A percentile compares a stretch with the other conserved stretches of the same genome.
phyloP scores from a whole-genome alignment of 2,797 vertebrate genomes.

The Poeciliopsis gracilis region DNA sequence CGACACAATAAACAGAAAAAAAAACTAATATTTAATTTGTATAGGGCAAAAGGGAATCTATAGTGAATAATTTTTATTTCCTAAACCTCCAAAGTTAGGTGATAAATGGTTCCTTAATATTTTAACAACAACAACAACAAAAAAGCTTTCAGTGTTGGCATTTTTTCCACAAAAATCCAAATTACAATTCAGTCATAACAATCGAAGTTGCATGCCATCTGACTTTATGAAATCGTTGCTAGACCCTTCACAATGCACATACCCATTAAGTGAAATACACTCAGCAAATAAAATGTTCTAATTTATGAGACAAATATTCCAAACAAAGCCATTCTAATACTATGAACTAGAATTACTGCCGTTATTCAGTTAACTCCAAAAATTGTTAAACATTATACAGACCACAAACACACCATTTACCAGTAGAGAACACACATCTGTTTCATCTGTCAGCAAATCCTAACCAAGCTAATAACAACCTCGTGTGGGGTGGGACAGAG shows the following conservation, averaged over 20 bases:
- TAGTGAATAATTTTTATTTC: background rate
- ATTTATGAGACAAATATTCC: slow-evolving; percentile 21
- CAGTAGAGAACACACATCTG: slow-evolving; percentile 65
- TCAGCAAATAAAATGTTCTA: slow-evolving; percentile 9
- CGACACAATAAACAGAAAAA: background rate
- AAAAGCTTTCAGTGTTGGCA: slow-evolving; percentile 19
- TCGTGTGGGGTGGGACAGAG: slow-evolving; percentile 59
- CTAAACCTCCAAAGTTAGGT: background rate
- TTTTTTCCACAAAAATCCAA: slow-evolving; percentile 11
- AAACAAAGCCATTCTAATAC: slow-evolving; percentile 13
- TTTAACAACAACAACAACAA: background rate
- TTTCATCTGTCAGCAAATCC: slow-evolving; percentile 71
- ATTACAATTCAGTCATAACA: slow-evolving; percentile 15
- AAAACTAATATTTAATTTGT: background rate
- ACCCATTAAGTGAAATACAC: slow-evolving; percentile 6
- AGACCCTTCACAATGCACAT: slow-evolving; percentile 1
- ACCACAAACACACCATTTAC: slow-evolving; percentile 40
- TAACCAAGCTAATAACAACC: slow-evolving; percentile 61
- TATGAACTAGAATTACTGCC: slow-evolving; percentile 18
- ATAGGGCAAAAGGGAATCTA: background rate
- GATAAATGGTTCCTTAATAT: background rate
- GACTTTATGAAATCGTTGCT: slow-evolving; percentile 24
- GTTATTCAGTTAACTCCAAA: slow-evolving; percentile 37
- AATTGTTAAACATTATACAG: slow-evolving; percentile 41
- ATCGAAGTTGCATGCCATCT: slow-evolving; percentile 34